Percentiles rank a stretch among this genome's conserved stretches.
Conservation (phyloP, 2,888 invertebrate genomes). For the Leucophora obtusa region DNA sequence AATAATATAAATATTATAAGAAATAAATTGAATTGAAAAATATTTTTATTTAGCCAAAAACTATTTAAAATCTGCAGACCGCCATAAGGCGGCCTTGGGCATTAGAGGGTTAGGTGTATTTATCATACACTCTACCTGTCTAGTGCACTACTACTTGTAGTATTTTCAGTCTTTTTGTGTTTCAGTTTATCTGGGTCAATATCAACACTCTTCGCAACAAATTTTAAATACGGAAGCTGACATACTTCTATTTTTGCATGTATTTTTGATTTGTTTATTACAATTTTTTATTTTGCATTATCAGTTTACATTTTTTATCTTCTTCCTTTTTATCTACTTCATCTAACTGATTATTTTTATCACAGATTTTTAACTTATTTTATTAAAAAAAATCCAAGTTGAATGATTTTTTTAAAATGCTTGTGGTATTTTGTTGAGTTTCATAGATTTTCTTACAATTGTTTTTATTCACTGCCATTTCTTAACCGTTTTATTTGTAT, state of each 20-base stretch:
- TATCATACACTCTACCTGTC: neutral
- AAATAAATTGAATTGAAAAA: too few relatives aligned
- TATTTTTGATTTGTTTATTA: neutral
- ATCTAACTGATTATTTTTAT: neutral
- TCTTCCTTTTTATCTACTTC: neutral
- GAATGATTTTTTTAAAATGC: slow-evolving; percentile 18
- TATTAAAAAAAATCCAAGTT: neutral
- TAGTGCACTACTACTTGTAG: neutral
- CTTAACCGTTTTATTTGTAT: too few relatives aligned
- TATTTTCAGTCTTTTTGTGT: neutral
- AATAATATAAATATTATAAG: too few relatives aligned
- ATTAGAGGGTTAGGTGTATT: too few relatives aligned
- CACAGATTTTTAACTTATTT: neutral
- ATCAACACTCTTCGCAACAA: slow-evolving; percentile 15
- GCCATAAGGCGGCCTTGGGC: too few relatives aligned
- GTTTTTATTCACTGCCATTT: too few relatives aligned
- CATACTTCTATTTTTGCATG: slow-evolving; percentile 14
- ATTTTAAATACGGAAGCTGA: slow-evolving; percentile 10
- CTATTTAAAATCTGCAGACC: too few relatives aligned
- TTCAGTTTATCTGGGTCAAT: slow-evolving; percentile 47
- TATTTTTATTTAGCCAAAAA: too few relatives aligned
- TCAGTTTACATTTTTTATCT: neutral
- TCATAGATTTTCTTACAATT: too few relatives aligned
- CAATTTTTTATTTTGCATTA: neutral
- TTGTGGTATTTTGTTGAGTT: too few relatives aligned